Evolutionary conservation across 1,140 invertebrate species (phyloP).

Genomic region (Drosophila watanabei): DNA sequence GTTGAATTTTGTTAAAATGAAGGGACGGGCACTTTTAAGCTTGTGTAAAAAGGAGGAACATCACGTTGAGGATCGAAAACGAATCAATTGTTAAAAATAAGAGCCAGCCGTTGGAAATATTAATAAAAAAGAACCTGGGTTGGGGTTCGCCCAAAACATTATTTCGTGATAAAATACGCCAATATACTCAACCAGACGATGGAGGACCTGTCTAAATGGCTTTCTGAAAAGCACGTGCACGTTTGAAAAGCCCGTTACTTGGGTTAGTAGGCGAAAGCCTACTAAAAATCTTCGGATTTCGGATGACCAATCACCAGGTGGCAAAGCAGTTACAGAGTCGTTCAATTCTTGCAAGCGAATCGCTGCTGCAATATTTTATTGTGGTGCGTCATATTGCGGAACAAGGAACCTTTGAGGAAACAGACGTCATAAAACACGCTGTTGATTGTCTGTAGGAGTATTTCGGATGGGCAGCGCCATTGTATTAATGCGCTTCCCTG

Average conservation of each 20-base stretch:
- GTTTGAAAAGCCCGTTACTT: background rate
- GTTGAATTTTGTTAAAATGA: too few relatives aligned
- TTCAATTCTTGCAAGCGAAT: background rate
- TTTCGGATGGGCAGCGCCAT: background rate
- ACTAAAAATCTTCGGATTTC: background rate
- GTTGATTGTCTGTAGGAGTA: background rate
- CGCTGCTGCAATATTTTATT: slow-evolving; percentile 3
- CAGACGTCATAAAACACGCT: background rate
- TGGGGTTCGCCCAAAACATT: too few relatives aligned
- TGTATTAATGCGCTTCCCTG: background rate
- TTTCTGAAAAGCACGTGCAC: too few relatives aligned
- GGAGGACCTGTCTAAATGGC: too few relatives aligned
- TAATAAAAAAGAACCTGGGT: too few relatives aligned
- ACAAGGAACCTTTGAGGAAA: background rate
- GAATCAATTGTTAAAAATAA: too few relatives aligned
- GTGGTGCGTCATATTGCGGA: background rate
- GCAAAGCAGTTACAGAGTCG: background rate
- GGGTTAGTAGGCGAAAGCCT: background rate
- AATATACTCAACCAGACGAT: too few relatives aligned
- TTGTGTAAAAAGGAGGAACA: too few relatives aligned
- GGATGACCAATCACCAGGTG: background rate
- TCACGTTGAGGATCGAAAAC: too few relatives aligned
- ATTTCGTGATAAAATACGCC: too few relatives aligned
- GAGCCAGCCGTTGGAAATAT: too few relatives aligned
- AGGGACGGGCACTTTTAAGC: too few relatives aligned